Evolutionary conservation across 2,888 invertebrate species (phyloP).

Genomic region (Patella ulyssiponensis): DNA sequence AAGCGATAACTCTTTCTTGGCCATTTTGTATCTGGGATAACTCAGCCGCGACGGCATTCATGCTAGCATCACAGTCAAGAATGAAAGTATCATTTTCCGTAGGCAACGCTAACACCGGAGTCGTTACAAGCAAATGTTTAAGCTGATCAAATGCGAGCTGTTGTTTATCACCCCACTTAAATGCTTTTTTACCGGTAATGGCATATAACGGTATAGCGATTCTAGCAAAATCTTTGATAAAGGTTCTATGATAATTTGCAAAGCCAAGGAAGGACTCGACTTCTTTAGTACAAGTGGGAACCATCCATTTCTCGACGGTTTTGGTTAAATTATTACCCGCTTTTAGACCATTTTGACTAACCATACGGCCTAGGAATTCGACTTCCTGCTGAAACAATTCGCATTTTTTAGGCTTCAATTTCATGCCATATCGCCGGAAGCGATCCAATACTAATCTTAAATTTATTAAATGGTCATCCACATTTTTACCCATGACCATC

Average conservation of each 20-base stretch:
- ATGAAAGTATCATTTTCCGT: no score
- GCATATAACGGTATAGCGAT: slow-evolving; percentile 31
- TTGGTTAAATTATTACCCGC: background rate
- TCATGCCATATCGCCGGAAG: no score
- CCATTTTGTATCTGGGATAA: slow-evolving; percentile 18
- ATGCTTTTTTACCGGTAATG: slow-evolving; percentile 27
- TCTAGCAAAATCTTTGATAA: slow-evolving; percentile 1
- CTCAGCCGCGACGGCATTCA: no score
- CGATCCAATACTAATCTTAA: background rate
- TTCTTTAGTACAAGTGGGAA: no score
- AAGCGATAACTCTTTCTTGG: slow-evolving; percentile 31
- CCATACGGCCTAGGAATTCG: slow-evolving; percentile 1
- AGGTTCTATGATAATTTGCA: background rate
- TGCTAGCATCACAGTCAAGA: no score
- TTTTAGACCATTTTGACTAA: background rate
- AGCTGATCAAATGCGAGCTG: background rate
- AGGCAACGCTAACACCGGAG: no score
- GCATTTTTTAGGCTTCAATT: no score
- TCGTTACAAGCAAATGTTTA: no score
- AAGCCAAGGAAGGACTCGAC: no score
- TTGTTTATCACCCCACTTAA: slow-evolving; percentile 26
- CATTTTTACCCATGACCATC: background rate
- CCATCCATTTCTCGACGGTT: no score
- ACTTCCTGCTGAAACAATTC: background rate
- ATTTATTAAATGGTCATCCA: slow-evolving; percentile 17